phyloP scores from a whole-genome alignment of 2,888 invertebrate genomes.

The Abrostola tripartita region DNA sequence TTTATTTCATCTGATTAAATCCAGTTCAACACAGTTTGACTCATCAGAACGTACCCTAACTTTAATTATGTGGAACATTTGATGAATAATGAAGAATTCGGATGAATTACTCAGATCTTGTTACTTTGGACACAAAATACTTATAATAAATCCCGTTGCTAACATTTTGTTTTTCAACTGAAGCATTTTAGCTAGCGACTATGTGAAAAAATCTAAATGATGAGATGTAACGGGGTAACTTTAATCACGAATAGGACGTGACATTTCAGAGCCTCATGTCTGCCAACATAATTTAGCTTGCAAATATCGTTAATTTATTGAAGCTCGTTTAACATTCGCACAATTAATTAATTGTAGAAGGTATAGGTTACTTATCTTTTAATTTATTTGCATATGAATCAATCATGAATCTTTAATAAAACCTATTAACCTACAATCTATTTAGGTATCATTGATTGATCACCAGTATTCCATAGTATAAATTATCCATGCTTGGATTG shows the following conservation, averaged over 20 bases:
- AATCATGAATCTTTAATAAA: constrained; percentile 5
- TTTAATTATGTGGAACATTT: constrained; percentile 21
- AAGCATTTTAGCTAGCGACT: too few relatives aligned
- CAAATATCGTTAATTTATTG: not conserved
- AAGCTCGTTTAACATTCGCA: not conserved
- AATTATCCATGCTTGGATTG: too few relatives aligned
- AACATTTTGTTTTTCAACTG: too few relatives aligned
- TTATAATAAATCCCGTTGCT: too few relatives aligned
- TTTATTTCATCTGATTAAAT: constrained; percentile 52
- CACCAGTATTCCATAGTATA: not conserved
- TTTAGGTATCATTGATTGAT: constrained; percentile 1
- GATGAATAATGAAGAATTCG: constrained; percentile 27
- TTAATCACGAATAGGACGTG: not conserved
- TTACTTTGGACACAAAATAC: not conserved
- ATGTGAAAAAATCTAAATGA: too few relatives aligned
- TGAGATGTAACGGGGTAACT: too few relatives aligned
- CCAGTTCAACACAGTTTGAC: constrained; percentile 35
- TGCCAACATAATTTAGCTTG: not conserved
- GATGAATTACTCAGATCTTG: not conserved
- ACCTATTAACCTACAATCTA: constrained; percentile 5
- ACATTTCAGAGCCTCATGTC: too few relatives aligned
- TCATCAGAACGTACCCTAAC: constrained; percentile 19
- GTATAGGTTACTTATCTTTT: not conserved
- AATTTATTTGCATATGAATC: constrained; percentile 3
- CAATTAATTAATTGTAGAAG: not conserved